A percentile compares a stretch with the other conserved stretches of the same genome.
Conservation (phyloP, 2,113 vertebrate species). For the Ictalurus furcatus region DNA sequence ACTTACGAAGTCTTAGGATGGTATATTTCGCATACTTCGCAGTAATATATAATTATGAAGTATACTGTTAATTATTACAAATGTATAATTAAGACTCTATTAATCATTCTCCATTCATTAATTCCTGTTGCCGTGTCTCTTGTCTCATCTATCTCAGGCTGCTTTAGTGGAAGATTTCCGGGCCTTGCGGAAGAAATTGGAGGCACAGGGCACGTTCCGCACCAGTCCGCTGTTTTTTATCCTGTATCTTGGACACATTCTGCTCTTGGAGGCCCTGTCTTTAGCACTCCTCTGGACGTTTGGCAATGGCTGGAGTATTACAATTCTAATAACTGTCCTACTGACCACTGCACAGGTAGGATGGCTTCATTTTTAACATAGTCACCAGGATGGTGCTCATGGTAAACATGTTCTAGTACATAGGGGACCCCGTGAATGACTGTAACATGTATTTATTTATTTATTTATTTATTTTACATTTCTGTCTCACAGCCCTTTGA, state of each 20-base stretch:
- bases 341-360: conserved; percentile 85
- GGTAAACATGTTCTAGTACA: background rate
- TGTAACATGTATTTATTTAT: background rate
- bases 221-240: conserved; percentile 83
- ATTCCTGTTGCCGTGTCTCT: background rate
- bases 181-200: conserved; percentile 71
- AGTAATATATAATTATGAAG: background rate
- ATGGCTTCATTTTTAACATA: background rate
- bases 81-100: background rate
- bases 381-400: background rate
- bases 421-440: background rate
- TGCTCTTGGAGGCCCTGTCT: conserved; percentile 81
- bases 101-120: background rate
- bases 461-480: background rate
- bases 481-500: background rate
- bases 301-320: conserved; percentile 84
- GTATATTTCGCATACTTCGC: background rate
- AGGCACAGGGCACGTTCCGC: conserved; percentile 80
- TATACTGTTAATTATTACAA: background rate
- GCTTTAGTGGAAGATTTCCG: conserved; percentile 84
- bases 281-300: conserved; percentile 78
- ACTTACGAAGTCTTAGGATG: background rate
- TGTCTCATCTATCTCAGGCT: conserved; percentile 64
- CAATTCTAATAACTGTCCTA: conserved; percentile 74
- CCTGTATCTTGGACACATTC: conserved; percentile 82